A percentile compares a stretch with the other conserved stretches of the same genome.
Conservation (phyloP, 2,888 invertebrate species). For the Sesia apiformis region DNA sequence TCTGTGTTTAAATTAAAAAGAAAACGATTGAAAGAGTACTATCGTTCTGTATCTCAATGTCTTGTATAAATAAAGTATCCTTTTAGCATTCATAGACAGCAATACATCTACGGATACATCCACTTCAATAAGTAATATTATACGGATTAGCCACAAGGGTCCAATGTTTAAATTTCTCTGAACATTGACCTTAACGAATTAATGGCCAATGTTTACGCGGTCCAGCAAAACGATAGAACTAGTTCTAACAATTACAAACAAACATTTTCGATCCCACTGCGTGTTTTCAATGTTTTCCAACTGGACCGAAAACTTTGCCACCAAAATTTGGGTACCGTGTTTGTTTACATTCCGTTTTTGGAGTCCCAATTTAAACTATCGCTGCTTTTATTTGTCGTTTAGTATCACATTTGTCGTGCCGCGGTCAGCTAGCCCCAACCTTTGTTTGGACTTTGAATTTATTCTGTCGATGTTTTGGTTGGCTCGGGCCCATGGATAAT, state of each 20-base stretch:
- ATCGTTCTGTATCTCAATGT: no score
- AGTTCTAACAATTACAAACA: constrained; percentile 41
- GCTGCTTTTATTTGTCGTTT: constrained; percentile 69
- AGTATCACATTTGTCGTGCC: constrained; percentile 57
- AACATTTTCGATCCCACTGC: constrained; percentile 45
- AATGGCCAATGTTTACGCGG: constrained; percentile 6
- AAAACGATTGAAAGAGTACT: no score
- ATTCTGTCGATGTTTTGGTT: constrained; percentile 44
- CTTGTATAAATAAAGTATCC: no score
- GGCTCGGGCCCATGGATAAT: constrained; percentile 29
- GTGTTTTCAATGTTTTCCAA: constrained; percentile 55
- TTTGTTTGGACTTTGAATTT: constrained; percentile 57
- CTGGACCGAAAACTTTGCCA: constrained; percentile 46
- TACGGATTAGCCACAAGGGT: not conserved
- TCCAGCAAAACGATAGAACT: constrained; percentile 19
- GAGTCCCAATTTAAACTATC: constrained; percentile 67
- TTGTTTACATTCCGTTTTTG: constrained; percentile 69
- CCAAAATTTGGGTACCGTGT: constrained; percentile 43
- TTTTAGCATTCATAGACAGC: no score
- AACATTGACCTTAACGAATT: not conserved
- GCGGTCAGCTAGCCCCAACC: constrained; percentile 41
- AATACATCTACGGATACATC: no score
- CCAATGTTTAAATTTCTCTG: not conserved
- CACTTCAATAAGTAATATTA: not conserved
- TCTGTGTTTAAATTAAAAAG: no score